A percentile compares a stretch with the other conserved stretches of the same genome.
Conservation (phyloP, 2,888 invertebrate genomes). For the Stenodera caucasica region DNA sequence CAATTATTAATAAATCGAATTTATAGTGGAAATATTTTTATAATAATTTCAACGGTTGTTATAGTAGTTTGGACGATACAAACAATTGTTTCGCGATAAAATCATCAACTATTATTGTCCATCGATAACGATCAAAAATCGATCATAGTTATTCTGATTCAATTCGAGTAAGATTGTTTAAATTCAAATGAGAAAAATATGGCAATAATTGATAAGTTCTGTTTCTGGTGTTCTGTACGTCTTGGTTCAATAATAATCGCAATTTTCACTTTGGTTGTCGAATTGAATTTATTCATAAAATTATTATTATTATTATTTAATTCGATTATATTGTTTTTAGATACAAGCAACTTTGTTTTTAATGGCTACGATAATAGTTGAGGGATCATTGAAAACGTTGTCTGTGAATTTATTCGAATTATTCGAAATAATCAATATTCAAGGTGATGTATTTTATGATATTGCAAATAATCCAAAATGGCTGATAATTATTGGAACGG, state of each 20-base stretch:
- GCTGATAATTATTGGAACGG: background rate
- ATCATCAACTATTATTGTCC: too few species aligned
- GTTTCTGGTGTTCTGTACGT: slow-evolving; percentile 27
- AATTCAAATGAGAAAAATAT: slow-evolving; percentile 4
- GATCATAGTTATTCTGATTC: background rate
- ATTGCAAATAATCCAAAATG: slow-evolving; percentile 10
- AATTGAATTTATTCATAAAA: background rate
- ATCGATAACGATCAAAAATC: background rate
- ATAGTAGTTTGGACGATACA: too few species aligned
- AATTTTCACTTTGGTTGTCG: slow-evolving; percentile 22
- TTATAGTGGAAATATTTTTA: too few species aligned
- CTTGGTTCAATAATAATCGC: slow-evolving; percentile 24
- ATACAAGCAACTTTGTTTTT: slow-evolving; percentile 12
- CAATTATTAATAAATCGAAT: too few species aligned
- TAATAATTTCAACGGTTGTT: too few species aligned
- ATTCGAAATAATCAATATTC: background rate
- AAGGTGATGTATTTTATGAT: slow-evolving; percentile 3
- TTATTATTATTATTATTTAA: background rate
- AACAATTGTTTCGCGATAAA: too few species aligned
- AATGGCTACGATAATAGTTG: background rate
- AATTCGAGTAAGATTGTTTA: background rate
- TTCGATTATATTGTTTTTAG: background rate
- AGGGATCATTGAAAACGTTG: background rate
- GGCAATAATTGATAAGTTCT: slow-evolving; percentile 25
- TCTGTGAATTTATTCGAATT: background rate